Conservation (phyloP, 2,888 invertebrate species). For the Drosophila multiciliata region DNA sequence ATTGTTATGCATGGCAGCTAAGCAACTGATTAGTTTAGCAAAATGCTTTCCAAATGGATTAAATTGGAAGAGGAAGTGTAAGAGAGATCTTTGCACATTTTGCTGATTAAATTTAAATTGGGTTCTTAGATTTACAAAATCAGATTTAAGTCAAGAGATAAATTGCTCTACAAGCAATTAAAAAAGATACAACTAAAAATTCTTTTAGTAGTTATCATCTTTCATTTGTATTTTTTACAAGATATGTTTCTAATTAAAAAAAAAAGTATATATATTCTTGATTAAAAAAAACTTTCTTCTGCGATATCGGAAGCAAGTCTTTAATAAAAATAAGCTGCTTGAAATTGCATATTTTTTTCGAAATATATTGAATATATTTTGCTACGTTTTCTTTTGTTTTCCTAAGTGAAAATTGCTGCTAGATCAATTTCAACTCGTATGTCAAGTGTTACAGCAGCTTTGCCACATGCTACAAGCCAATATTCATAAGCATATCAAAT, state of each 20-base stretch:
- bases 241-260: not conserved
- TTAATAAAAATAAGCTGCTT: not conserved
- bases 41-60: slow-evolving; percentile 53
- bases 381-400: not conserved
- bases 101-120: slow-evolving; percentile 52
- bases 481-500: slow-evolving; percentile 34
- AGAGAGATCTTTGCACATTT: slow-evolving; percentile 31
- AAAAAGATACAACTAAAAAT: not conserved
- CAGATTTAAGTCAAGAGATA: not conserved
- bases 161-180: slow-evolving; percentile 1
- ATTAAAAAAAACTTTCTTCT: not conserved
- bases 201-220: not conserved
- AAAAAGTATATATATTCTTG: not conserved
- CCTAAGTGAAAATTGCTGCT: not conserved
- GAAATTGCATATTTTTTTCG: not conserved
- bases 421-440: not conserved
- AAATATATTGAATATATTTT: not conserved
- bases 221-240: not conserved
- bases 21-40: slow-evolving; percentile 65
- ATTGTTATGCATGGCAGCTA: slow-evolving; percentile 71
- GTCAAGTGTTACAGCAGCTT: not conserved
- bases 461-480: not conserved
- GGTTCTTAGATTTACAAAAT: slow-evolving; percentile 2
- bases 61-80: slow-evolving; percentile 13
- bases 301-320: not conserved